Conservation (phyloP, 2,888 invertebrate genomes). For the Agonopterix heracliana region DNA sequence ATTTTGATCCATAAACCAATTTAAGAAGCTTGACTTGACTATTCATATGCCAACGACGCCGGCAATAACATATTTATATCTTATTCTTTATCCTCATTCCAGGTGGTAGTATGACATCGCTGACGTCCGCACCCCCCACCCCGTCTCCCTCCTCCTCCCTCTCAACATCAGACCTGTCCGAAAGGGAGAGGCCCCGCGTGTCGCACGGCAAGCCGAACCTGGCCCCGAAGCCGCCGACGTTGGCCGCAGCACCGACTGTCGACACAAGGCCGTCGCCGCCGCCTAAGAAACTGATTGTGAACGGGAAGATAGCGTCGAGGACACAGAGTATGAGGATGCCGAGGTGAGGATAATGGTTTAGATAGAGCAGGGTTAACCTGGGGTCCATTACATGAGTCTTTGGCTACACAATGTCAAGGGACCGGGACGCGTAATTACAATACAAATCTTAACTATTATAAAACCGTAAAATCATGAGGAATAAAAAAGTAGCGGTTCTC, state of each 20-base stretch:
- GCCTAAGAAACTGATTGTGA: conserved; percentile 78
- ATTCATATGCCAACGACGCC: too few species aligned
- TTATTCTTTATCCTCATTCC: not conserved
- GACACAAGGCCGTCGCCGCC: conserved; percentile 79
- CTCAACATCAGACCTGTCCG: conserved; percentile 63
- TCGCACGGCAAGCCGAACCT: conserved; percentile 88
- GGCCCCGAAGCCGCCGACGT: conserved; percentile 87
- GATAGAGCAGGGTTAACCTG: too few species aligned
- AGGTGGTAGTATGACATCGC: conserved; percentile 69
- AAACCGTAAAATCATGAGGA: too few species aligned
- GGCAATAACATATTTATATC: too few species aligned
- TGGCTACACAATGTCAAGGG: too few species aligned
- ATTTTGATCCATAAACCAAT: too few species aligned
- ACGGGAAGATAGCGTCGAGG: conserved; percentile 79
- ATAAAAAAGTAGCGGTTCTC: too few species aligned
- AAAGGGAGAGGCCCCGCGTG: conserved; percentile 67
- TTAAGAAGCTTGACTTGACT: too few species aligned
- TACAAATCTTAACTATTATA: too few species aligned
- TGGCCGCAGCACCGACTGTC: conserved; percentile 60
- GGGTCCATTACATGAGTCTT: too few species aligned
- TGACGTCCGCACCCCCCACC: conserved; percentile 46
- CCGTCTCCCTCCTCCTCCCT: conserved; percentile 51
- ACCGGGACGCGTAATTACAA: too few species aligned
- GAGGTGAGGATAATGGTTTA: conserved; percentile 67
- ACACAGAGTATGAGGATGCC: conserved; percentile 92